These are phyloP conservation scores for Gavia stellata DNA, from an alignment of 2,113 vertebrate genomes.

Conservation along the genomic window DNA sequence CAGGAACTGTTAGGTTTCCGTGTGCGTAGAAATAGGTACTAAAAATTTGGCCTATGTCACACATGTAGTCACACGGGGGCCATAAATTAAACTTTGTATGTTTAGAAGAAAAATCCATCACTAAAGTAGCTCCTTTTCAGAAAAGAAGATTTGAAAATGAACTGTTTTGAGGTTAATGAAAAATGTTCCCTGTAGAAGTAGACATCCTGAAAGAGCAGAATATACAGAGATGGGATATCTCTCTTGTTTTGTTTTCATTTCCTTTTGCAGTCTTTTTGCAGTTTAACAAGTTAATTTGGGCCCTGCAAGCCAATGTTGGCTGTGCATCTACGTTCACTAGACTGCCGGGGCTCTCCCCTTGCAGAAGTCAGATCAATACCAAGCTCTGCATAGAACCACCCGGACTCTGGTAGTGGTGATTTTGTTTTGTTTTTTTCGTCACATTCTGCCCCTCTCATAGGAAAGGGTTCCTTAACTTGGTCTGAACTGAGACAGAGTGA, in stretches of 20 bases:
- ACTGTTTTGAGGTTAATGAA: background rate
- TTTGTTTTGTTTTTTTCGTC: background rate
- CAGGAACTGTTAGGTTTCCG: background rate
- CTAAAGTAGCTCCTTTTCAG: background rate
- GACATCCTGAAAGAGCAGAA: background rate
- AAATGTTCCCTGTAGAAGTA: background rate
- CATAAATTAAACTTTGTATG: background rate
- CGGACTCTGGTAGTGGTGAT: background rate
- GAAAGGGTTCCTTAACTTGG: background rate
- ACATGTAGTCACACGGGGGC: background rate
- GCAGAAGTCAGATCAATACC: background rate
- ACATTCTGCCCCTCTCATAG: background rate
- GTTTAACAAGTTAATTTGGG: conserved; percentile 3
- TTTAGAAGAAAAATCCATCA: background rate
- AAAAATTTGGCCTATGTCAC: background rate
- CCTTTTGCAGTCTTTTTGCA: background rate
- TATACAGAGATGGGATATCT: background rate
- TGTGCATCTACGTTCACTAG: background rate
- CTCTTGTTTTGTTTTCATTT: conserved; percentile 25
- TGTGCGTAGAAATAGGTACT: background rate
- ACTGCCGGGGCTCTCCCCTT: background rate
- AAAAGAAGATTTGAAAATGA: background rate
- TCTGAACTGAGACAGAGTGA: background rate
- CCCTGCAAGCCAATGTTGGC: background rate
- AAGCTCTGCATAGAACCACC: background rate